Evolutionary conservation across 2,888 invertebrate species (phyloP), one percentile per base, ranked within the genome.

Genomic region (Plutella xylostella): DNA sequence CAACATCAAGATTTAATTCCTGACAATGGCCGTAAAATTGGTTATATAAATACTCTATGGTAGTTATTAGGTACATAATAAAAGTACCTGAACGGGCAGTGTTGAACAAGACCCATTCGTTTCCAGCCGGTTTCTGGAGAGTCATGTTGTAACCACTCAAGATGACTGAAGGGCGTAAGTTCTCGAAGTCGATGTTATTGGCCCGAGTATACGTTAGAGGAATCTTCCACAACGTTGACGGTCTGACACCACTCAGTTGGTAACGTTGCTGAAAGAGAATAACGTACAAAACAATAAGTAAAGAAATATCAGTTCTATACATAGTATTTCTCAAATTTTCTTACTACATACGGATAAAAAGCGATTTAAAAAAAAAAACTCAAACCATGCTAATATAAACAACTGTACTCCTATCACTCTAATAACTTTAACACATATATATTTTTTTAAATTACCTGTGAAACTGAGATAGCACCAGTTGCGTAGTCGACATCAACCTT

Each of bases 21-120:
- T n/a, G n/a, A n/a, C n/a, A n/a, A n/a, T n/a, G n/a, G n/a, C n/a
- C n/a, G n/a, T n/a, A n/a, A n/a, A n/a, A n/a, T n/a, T n/a, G n/a
- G n/a, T n/a, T n/a, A n/a, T n/a, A n/a, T n/a, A n/a, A n/a, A n/a
- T n/a, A n/a, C n/a, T n/a, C n/a, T n/a, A n/a, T n/a, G n/a, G n/a
- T n/a, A n/a, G n/a, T n/a, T n/a, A n/a, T n/a, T n/a, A n/a, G n/a
- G n/a, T n/a, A n/a, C n/a, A n/a, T n/a, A n/a, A n/a, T n/a, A n/a
- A n/a, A n/a, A n/a, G n/a, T n/a, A 80, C 83, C 80, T 48, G 82
- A 78, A 44, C 77, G 77, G 43, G 62, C 68, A 40, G 70, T 57
- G 58, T 90, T 90, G 39, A 88, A 73, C 40, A 90, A 69, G 12
- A 89, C 74, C 86, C 88, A 89, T 46, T 84, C 67, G 31, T 73